Base-by-base conservation (phyloP, 2,113 vertebrate species). In the Ascaphus truei region DNA sequence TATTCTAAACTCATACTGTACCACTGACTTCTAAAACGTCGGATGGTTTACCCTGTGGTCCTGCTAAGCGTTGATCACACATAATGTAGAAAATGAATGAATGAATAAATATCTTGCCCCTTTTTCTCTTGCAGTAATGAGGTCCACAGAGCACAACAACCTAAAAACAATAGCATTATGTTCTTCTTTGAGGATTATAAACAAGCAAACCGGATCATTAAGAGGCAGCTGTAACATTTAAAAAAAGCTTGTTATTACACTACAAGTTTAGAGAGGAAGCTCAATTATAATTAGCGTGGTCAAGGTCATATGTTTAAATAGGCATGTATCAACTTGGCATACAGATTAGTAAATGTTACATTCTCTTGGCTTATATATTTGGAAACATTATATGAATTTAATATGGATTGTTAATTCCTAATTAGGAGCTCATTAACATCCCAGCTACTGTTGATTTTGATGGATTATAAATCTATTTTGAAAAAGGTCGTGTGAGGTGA, bases 381-480 rank as follows among this genome's bases (percentile, higher is more conserved):
- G n/a, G 69, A 73, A 80, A 75, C 75, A 75, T 77, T 75, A 73
- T 82, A 41, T 75, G 81, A 83, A 80, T 80, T 86, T 87, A 73
- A 83, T 73, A 84, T 62, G 63, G 63, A 25, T 83, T 76, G 72
- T 68, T 85, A 88, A 83, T 86, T 87, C 73, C 72, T 83, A 87
- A 87, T 87, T 88, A 89, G 73, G 29, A 83, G 76, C n/a, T 73
- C 78, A 86, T 84, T 86, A 88, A 45, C 23, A 48, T 53, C 59
- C 81, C 52, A 67, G 71, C 72, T 74, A 77, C 51, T 22, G 0
- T 61, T 77, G 67, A 62, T 72, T 78, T 75, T 86, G 79, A 85
- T 81, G 71, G 73, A 89, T 84, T 84, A 74, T 16, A 52, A 79
- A 62, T 62, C 74, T 80, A 26, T 48, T 29, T 76, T 73, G 37